A percentile compares a stretch with the other conserved stretches of the same genome.
These are phyloP conservation scores for Drosophila bocki DNA, from an alignment of 1,140 invertebrate species.

Conservation along the genomic window DNA sequence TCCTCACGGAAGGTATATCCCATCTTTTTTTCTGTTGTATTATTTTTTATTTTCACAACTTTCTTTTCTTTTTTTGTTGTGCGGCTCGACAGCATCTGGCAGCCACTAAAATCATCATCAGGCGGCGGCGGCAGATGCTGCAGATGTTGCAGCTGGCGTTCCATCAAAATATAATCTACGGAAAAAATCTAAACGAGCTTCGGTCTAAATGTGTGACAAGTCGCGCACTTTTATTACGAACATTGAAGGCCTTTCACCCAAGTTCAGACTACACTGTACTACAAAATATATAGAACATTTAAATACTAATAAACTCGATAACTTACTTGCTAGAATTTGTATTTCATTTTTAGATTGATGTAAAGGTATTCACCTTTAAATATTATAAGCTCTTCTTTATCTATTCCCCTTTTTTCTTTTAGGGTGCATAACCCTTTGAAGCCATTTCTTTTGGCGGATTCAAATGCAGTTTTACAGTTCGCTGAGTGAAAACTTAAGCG, in stretches of 20 bases:
- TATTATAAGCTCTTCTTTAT: neutral
- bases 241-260: constrained; percentile 48
- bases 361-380: too few species aligned
- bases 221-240: constrained; percentile 71
- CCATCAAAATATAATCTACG: constrained; percentile 72
- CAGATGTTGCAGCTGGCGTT: constrained; percentile 38
- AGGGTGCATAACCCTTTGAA: neutral
- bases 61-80: constrained; percentile 1
- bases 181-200: constrained; percentile 72
- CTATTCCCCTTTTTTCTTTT: neutral
- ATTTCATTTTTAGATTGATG: neutral
- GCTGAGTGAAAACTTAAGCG: constrained; percentile 80
- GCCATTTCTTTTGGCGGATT: constrained; percentile 47
- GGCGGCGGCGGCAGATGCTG: constrained; percentile 27
- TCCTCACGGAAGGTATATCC: constrained; percentile 21
- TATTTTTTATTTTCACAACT: constrained; percentile 17
- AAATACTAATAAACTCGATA: neutral
- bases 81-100: constrained; percentile 42
- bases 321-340: too few species aligned
- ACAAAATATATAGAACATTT: too few species aligned
- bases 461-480: constrained; percentile 81
- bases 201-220: constrained; percentile 73
- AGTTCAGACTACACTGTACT: constrained; percentile 15
- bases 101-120: constrained; percentile 62
- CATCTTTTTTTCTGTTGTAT: constrained; percentile 10